Conservation (phyloP, 2,113 vertebrate genomes). For the Nothobranchius kuhntae region DNA sequence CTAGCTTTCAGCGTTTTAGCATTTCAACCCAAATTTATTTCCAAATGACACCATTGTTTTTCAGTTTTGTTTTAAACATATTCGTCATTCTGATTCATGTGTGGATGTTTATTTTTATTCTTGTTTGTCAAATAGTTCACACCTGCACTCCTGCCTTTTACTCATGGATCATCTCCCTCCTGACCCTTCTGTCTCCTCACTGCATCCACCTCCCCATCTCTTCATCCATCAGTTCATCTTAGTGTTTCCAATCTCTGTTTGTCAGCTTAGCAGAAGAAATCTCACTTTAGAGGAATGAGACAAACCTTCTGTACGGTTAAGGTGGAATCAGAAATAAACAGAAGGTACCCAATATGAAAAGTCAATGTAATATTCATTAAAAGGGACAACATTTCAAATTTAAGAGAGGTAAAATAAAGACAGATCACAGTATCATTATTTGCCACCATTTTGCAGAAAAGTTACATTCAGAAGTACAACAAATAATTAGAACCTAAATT, state of each 20-base stretch:
- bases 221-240: slow-evolving; percentile 24
- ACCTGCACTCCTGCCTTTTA: slow-evolving; percentile 41
- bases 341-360: too few relatives aligned
- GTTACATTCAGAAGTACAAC: too few relatives aligned
- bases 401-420: too few relatives aligned
- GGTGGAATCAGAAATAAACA: too few relatives aligned
- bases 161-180: slow-evolving; percentile 45
- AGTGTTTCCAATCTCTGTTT: slow-evolving; percentile 12
- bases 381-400: too few relatives aligned
- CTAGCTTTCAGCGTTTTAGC: slow-evolving; percentile 12
- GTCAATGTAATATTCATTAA: too few relatives aligned
- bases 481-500: too few relatives aligned
- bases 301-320: too few relatives aligned
- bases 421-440: too few relatives aligned
- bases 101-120: slow-evolving; percentile 22
- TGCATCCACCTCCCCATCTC: not conserved
- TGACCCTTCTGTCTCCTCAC: slow-evolving; percentile 9
- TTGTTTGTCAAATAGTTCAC: slow-evolving; percentile 40
- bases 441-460: too few relatives aligned
- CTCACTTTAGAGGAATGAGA: not conserved
- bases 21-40: not conserved
- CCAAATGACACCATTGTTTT: not conserved
- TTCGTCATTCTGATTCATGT: slow-evolving; percentile 26
- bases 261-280: slow-evolving; percentile 16
- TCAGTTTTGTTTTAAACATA: not conserved